These are phyloP conservation scores for Scaptomyza montana DNA, from an alignment of 1,140 invertebrate genomes.

Conservation along the genomic window DNA sequence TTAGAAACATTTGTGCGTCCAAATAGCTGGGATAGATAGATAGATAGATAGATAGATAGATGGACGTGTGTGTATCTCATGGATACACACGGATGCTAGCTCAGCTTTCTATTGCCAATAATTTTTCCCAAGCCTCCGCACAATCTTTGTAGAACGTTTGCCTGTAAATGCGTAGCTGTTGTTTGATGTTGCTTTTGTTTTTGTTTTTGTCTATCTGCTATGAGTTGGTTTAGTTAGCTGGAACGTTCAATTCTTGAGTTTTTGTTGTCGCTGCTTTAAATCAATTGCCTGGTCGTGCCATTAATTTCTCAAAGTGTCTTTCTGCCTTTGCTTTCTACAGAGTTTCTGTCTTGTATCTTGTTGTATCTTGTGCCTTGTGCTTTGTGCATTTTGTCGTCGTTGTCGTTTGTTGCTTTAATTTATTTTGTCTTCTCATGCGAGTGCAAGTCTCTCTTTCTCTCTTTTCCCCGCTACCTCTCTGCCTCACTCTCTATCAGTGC, in stretches of 20 bases:
- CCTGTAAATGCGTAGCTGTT: slow-evolving; percentile 20
- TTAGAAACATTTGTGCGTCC: slow-evolving; percentile 73
- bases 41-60: slow-evolving; percentile 6
- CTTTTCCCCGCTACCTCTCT: background rate
- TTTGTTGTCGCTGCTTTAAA: slow-evolving; percentile 45
- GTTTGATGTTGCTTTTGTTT: slow-evolving; percentile 5
- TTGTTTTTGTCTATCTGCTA: slow-evolving; percentile 25
- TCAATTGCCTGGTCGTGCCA: slow-evolving; percentile 57
- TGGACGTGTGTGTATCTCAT: slow-evolving; percentile 51
- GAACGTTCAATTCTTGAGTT: slow-evolving; percentile 2
- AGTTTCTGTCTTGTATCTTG: background rate
- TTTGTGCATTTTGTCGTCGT: slow-evolving; percentile 34
- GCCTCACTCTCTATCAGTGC: slow-evolving; percentile 7
- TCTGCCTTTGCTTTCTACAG: background rate
- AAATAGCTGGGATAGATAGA: slow-evolving; percentile 38
- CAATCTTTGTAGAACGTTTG: slow-evolving; percentile 16
- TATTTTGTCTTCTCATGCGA: slow-evolving; percentile 70
- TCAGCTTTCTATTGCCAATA: slow-evolving; percentile 44
- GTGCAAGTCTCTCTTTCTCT: slow-evolving; percentile 2
- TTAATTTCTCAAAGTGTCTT: slow-evolving; percentile 54
- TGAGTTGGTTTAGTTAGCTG: slow-evolving; percentile 22
- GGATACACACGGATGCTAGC: slow-evolving; percentile 59
- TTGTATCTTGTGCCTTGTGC: slow-evolving; percentile 21
- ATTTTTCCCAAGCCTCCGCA: slow-evolving; percentile 42
- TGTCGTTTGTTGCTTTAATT: slow-evolving; percentile 57